These are phyloP conservation scores for Folsomia candida DNA, from an alignment of 2,888 invertebrate species.

Conservation along the genomic window DNA sequence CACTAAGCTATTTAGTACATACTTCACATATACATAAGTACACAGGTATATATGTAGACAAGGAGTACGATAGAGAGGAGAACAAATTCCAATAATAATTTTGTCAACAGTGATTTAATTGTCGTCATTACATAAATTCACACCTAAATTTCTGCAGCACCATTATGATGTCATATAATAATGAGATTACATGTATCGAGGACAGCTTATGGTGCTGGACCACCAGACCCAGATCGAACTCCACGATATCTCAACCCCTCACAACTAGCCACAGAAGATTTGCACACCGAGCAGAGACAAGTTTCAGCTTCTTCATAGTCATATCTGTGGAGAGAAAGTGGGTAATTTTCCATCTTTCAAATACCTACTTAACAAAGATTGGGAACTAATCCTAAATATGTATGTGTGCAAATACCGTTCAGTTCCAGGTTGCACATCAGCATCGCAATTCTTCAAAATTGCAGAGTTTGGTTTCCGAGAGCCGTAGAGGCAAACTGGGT, in stretches of 20 bases:
- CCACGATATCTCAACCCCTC: slow-evolving; percentile 63
- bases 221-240: slow-evolving; percentile 53
- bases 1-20: no score
- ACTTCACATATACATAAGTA: no score
- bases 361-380: background rate
- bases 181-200: background rate
- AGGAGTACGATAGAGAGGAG: no score
- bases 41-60: no score
- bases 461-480: slow-evolving; percentile 65
- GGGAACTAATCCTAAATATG: background rate
- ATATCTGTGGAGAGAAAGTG: slow-evolving; percentile 55
- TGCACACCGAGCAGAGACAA: slow-evolving; percentile 72
- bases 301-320: slow-evolving; percentile 74
- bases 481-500: slow-evolving; percentile 81
- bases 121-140: background rate
- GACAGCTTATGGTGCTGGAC: background rate
- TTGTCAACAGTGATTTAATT: slow-evolving; percentile 5
- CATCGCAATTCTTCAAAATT: slow-evolving; percentile 71
- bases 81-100: background rate
- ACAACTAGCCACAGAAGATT: slow-evolving; percentile 68
- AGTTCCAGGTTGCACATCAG: slow-evolving; percentile 67
- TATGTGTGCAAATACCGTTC: slow-evolving; percentile 55
- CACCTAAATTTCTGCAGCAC: background rate
- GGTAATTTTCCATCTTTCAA: background rate
- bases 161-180: background rate